Percentiles rank a stretch among this genome's conserved stretches.
Conservation (phyloP, 1,140 invertebrate genomes). For the Dinoponera quadriceps region DNA sequence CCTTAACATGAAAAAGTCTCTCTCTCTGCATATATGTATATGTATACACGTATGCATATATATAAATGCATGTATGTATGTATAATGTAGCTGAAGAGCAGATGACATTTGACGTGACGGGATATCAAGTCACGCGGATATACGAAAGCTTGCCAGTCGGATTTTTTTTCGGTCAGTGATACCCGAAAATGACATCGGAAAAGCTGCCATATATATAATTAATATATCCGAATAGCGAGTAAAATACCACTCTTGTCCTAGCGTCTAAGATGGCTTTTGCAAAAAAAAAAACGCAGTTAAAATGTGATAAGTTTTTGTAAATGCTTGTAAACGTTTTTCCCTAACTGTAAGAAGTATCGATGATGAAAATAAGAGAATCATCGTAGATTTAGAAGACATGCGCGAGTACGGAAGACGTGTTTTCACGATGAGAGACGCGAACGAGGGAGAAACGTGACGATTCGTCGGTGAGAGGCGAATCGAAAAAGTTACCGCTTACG, state of each 20-base stretch:
- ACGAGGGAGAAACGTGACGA: not conserved
- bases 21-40: constrained; percentile 74
- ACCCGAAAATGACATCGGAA: constrained; percentile 34
- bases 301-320: constrained; percentile 87
- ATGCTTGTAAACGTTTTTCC: constrained; percentile 86
- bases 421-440: constrained; percentile 44
- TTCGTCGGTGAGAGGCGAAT: not conserved
- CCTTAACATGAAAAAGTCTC: constrained; percentile 63
- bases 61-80: constrained; percentile 31
- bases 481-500: not conserved
- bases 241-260: constrained; percentile 67
- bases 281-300: constrained; percentile 79
- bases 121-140: not conserved
- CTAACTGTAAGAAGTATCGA: constrained; percentile 79
- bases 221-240: constrained; percentile 62
- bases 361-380: constrained; percentile 79
- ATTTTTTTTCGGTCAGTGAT: constrained; percentile 1
- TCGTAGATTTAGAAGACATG: constrained; percentile 78
- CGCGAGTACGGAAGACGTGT: constrained; percentile 76
- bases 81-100: constrained; percentile 65
- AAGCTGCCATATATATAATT: constrained; percentile 71
- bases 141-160: constrained; percentile 8
- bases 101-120: constrained; percentile 43
- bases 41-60: no score
- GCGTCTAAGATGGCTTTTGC: constrained; percentile 80